Evolutionary conservation across 2,113 vertebrate genomes (phyloP), one percentile per base, ranked within the genome.

Genomic region (Hirundichthys speculiger): DNA sequence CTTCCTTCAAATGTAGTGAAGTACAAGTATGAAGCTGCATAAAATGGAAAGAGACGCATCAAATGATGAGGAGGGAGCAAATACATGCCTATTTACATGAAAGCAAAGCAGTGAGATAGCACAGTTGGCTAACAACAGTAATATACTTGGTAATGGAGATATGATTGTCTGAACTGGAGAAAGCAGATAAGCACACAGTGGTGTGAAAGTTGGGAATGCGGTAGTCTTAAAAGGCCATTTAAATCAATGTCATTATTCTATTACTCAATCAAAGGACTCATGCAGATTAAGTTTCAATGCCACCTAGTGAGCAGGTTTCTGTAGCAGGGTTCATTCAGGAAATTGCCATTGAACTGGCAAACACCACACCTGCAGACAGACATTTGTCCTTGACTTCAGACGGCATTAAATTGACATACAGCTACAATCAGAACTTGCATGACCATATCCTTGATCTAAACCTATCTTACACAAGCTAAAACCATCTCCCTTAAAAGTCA

Each of bases 261-360:
- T 79, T 65, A 51, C 79, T 73, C 58, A 80, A 85, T 91, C 73
- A 88, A 79, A 48, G 70, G 76, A 86, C 69, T 52, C 75, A 68
- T 70, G 73, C 77, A 87, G 79, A 69, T 88, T 72, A 69, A 68
- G 54, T 84, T 86, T 75, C 79, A 86, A 89, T 86, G 66, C 63
- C 69, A 71, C 57, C 69, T 67, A 86, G 86, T 86, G 70, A 58
- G 39, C 52, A 49, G 66, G 73, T 46, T 73, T 82, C 45, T 80
- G 53, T 70, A 60, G 64, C 76, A 74, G 27, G 57, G 83, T 82
- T 83, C 71, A 88, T 83, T 66, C 34, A 52, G 13, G 9, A 41
- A 27, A 64, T 71, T 3, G 14, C 64, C 54, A 69, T 69, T 60
- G 49, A 65, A 62, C 50, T 50, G 54, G 64, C 46, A 69, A 48